Base-by-base conservation (phyloP, 2,888 invertebrate genomes). In the Rhorus exstirpatorius region DNA sequence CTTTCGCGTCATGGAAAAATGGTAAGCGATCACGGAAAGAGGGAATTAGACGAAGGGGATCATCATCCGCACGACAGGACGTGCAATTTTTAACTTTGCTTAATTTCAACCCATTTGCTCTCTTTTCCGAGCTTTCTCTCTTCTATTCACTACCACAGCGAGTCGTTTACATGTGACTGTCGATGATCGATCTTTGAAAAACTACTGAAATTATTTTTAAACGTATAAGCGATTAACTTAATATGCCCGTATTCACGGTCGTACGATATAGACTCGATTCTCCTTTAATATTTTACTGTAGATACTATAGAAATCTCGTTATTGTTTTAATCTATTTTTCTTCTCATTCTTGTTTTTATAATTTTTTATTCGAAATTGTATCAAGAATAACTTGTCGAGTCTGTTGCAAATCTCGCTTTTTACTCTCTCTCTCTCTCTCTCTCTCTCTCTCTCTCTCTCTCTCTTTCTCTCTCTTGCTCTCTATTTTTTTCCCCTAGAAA, bases 11-110 rank as follows among this genome's bases (percentile, higher is more conserved):
- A 81, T 86, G 87, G 70, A 89, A 87, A 88, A 88, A 89, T 88
- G 85, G 87, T 86, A 83, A 87, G 84, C 84, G 86, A 84, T 83
- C 88, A 87, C 86, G 86, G 83, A 84, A 88, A 86, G 85, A 81
- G 84, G 86, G 85, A 86, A 89, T 88, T 88, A 88, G 86, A 76
- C 82, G 79, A 83, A 83, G 83, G 81, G 86, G 79, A 86, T 84
- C 85, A 85, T 86, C 85, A 83, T 74, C 82, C 17, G 79, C 78
- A 80, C 83, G 85, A 79, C 83, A 84, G 71, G 79, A 85, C 79
- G 79, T 83, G 76, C 84, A 78, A 87, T 87, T 86, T 86, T 86
- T 86, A 85, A 84, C 84, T 82, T 84, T 81, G 72, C 74, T 80
- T 70, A 68, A 85, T 71, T 77, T 72, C 44, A 58, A 38, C 38